These are phyloP conservation scores for Bovichtus diacanthus DNA, from an alignment of 2,797 vertebrate genomes.

Conservation along the genomic window DNA sequence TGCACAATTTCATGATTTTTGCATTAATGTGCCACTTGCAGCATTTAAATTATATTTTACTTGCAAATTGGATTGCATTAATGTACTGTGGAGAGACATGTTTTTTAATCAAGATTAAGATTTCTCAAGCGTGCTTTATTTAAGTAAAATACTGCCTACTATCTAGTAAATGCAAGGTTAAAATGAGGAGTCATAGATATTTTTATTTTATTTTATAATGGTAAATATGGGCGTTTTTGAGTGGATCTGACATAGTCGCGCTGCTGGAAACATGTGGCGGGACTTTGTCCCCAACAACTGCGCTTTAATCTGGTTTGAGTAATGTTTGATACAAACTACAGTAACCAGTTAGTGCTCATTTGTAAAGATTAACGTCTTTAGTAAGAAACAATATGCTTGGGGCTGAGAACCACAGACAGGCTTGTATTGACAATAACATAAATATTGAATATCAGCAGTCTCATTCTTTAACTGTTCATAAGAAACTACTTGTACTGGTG, in stretches of 20 bases:
- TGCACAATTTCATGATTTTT: background rate
- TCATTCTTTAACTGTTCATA: background rate
- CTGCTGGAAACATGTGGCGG: background rate
- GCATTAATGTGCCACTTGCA: background rate
- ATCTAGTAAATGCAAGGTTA: background rate
- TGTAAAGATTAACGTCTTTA: background rate
- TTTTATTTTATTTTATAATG: constrained; percentile 7
- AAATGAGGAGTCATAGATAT: background rate
- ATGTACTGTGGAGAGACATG: background rate
- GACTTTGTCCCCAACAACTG: background rate
- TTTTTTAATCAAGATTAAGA: background rate
- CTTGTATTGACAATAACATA: background rate
- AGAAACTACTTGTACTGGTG: constrained; percentile 4
- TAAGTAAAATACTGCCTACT: background rate
- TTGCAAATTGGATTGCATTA: background rate
- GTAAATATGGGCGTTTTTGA: constrained; percentile 19
- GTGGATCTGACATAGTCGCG: background rate
- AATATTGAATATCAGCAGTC: background rate
- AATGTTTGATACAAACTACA: constrained; percentile 2
- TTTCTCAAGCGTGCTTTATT: background rate
- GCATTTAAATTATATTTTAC: background rate
- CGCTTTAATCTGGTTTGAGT: background rate
- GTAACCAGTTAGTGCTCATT: background rate
- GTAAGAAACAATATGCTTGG: background rate
- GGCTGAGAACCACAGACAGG: background rate